Evolutionary conservation across 2,888 invertebrate species (phyloP).

Genomic region (Desoria tigrina): DNA sequence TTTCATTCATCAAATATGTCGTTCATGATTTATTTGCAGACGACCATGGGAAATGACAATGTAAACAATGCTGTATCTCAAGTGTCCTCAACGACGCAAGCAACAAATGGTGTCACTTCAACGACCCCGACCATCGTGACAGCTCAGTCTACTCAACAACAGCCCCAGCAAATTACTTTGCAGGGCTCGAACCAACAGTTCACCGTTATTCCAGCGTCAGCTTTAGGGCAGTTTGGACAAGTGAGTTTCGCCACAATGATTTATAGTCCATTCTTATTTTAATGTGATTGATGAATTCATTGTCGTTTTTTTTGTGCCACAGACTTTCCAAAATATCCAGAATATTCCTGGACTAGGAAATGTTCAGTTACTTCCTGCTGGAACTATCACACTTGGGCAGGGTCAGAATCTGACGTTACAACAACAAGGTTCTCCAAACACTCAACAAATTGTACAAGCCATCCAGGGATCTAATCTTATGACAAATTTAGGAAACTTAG

Average conservation of each 20-base stretch:
- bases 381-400: slow-evolving; percentile 59
- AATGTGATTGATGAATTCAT: too few relatives aligned
- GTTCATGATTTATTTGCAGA: slow-evolving; percentile 5
- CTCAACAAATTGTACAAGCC: slow-evolving; percentile 55
- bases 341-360: slow-evolving; percentile 75
- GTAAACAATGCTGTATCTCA: slow-evolving; percentile 56
- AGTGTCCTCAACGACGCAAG: slow-evolving; percentile 53
- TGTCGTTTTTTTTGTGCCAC: background rate
- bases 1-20: slow-evolving; percentile 1
- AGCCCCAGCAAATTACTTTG: slow-evolving; percentile 53
- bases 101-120: slow-evolving; percentile 54
- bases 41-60: slow-evolving; percentile 57
- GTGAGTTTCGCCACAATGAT: slow-evolving; percentile 21
- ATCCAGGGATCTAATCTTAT: slow-evolving; percentile 44
- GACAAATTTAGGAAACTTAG: slow-evolving; percentile 37
- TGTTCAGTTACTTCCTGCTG: slow-evolving; percentile 76
- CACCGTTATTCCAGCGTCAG: slow-evolving; percentile 76
- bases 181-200: slow-evolving; percentile 74
- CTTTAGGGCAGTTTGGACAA: slow-evolving; percentile 56
- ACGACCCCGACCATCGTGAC: slow-evolving; percentile 54
- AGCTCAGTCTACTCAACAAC: slow-evolving; percentile 49
- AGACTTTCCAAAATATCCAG: slow-evolving; percentile 60
- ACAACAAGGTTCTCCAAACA: slow-evolving; percentile 37
- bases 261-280: too few relatives aligned
- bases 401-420: slow-evolving; percentile 51